These are phyloP conservation scores for Protosalanx chinensis DNA, from an alignment of 2,797 vertebrate species.

Conservation along the genomic window DNA sequence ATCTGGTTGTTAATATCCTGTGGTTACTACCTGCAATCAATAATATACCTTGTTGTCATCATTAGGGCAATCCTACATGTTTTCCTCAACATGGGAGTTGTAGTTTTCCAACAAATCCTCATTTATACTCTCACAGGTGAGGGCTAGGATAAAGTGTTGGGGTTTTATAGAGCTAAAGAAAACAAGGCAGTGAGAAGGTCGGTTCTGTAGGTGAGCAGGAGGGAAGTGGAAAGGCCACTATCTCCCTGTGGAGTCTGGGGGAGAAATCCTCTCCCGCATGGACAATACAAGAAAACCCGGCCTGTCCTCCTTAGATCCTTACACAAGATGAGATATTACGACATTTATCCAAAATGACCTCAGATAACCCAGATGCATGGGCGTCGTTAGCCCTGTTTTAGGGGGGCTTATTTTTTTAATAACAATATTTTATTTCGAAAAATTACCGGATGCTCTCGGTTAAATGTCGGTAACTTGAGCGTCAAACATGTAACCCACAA, in stretches of 20 bases:
- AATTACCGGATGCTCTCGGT: no score
- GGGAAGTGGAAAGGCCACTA: constrained; percentile 43
- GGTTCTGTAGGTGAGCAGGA: constrained; percentile 38
- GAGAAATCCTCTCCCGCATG: constrained; percentile 44
- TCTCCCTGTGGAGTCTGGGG: constrained; percentile 41
- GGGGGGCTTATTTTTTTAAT: no score
- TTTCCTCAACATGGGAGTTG: constrained; percentile 11
- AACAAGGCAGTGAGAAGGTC: constrained; percentile 56
- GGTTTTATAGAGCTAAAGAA: constrained; percentile 39
- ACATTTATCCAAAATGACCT: no score
- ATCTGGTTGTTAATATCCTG: constrained; percentile 35
- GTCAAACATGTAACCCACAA: no score
- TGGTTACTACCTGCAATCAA: constrained; percentile 16
- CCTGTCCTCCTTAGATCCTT: neutral
- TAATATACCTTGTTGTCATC: constrained; percentile 16
- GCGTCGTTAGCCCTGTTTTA: no score
- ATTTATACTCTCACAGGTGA: constrained; percentile 15
- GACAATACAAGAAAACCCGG: constrained; percentile 31
- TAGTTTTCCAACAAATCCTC: constrained; percentile 20
- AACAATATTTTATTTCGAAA: no score
- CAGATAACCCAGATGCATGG: no score
- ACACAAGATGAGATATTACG: neutral
- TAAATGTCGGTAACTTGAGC: no score
- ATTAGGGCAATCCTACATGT: constrained; percentile 16
- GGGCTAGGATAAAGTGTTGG: constrained; percentile 28